Base-by-base conservation (phyloP, 2,888 invertebrate genomes). In the Caenorhabditis sulstoni region DNA sequence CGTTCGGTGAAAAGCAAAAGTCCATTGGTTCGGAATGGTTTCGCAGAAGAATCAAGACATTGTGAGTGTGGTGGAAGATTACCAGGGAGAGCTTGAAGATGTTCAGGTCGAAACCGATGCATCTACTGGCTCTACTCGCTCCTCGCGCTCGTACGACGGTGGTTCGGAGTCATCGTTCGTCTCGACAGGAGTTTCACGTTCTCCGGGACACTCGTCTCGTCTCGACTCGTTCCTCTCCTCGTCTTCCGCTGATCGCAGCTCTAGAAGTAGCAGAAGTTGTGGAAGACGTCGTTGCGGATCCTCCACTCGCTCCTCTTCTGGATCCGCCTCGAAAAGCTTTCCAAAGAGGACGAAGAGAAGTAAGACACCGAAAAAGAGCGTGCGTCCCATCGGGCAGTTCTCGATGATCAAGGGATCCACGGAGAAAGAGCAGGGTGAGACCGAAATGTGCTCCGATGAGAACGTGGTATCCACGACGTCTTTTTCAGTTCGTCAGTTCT, bases 401-500 rank as follows among this genome's bases (percentile, higher is more conserved):
- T 16, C 45, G 7, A 58, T 58, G 49, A 44, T 67, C 23, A 67
- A 58, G 41, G 58, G 58, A 41, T 22, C 37, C 16, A 49, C 18
- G 9, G 39, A 49, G 37, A 47, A 39, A 4, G 22, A 58, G n/a
- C 49, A 67, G 41, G 49, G 66, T 67, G n/a, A 35, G 41, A 29
- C 7, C 4, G 29, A 29, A 29, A 29, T 7, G 29, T 7, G 29
- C 29, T 29, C 29, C 7, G n/a, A n/a, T n/a, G 18, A n/a, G 18
- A 12, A 35, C 11, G 5, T n/a, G n/a, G n/a, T n/a, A n/a, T n/a
- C n/a, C n/a, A n/a, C n/a, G n/a, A n/a, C n/a, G n/a, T n/a, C n/a
- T n/a, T n/a, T 67, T 67, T 50, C 50, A 67, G 68, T 59, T 12
- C 68, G 68, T 23, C 37, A 16, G 18, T 68, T 59, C 18, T 18